Evolutionary conservation across 2,888 invertebrate genomes (phyloP).

Genomic region (Morpho helenor): DNA sequence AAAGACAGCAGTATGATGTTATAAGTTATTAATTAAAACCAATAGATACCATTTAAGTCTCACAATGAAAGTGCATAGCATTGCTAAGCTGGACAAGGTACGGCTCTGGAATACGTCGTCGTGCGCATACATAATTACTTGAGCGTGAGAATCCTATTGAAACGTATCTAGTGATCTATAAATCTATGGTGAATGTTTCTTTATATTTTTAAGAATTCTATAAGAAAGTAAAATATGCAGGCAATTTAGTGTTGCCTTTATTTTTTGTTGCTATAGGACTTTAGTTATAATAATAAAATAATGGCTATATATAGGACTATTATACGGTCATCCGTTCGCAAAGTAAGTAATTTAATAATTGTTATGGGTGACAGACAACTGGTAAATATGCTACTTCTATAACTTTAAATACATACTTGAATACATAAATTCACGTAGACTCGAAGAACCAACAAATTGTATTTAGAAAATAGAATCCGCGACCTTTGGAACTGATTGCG

Average conservation of each 20-base stretch:
- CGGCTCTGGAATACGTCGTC: slow-evolving; percentile 16
- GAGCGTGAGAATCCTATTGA: slow-evolving; percentile 26
- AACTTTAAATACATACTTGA: background rate
- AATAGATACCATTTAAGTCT: slow-evolving; percentile 21
- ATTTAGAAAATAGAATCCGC: too few species aligned
- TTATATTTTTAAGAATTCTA: too few species aligned
- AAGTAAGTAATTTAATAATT: too few species aligned
- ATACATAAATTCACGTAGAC: background rate
- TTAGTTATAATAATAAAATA: background rate
- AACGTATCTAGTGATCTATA: slow-evolving; percentile 5
- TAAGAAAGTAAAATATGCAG: too few species aligned
- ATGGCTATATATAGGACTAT: background rate
- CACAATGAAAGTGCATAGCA: slow-evolving; percentile 25
- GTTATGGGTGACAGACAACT: too few species aligned
- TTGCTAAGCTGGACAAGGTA: slow-evolving; percentile 18
- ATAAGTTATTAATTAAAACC: slow-evolving; percentile 16
- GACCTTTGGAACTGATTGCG: too few species aligned
- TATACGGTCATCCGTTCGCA: background rate
- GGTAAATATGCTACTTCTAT: too few species aligned
- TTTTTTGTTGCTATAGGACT: too few species aligned
- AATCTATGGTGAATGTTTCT: background rate
- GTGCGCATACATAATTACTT: slow-evolving; percentile 25
- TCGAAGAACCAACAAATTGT: too few species aligned
- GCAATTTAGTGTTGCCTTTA: too few species aligned
- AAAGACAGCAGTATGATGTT: too few species aligned